A percentile compares a stretch with the other conserved stretches of the same genome.
These are phyloP conservation scores for Sapayoa aenigma DNA, from an alignment of 2,113 vertebrate species.

Conservation along the genomic window DNA sequence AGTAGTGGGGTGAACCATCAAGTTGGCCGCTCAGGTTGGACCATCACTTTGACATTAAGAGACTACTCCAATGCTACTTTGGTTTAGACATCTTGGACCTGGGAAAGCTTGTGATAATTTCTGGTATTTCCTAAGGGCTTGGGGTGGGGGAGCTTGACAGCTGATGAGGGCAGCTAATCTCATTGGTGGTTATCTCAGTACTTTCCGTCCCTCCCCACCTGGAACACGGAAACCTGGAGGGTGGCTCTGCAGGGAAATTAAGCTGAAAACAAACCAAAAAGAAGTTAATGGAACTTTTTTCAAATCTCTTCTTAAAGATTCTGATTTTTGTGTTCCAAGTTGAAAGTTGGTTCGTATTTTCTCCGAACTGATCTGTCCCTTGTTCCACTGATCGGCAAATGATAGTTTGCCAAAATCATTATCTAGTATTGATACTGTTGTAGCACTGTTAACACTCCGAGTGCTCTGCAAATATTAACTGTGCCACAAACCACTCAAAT, in stretches of 20 bases:
- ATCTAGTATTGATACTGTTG: constrained; percentile 61
- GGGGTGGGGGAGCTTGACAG: constrained; percentile 38
- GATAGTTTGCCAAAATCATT: constrained; percentile 56
- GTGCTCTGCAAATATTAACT: constrained; percentile 67
- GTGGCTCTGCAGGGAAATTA: constrained; percentile 64
- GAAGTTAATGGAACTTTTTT: constrained; percentile 68
- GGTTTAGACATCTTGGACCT: constrained; percentile 65
- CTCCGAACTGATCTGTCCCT: constrained; percentile 55
- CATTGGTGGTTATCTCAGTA: constrained; percentile 41
- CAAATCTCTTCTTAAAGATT: constrained; percentile 67
- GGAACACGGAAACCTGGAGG: constrained; percentile 62
- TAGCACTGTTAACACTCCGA: constrained; percentile 54
- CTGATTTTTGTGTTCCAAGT: constrained; percentile 61
- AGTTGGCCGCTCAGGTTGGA: constrained; percentile 70
- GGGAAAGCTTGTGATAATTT: constrained; percentile 59
- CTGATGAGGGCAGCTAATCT: constrained; percentile 48
- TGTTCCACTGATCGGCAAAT: constrained; percentile 54
- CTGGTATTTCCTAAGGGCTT: constrained; percentile 68
- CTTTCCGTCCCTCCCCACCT: constrained; percentile 54
- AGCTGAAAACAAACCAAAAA: constrained; percentile 72
- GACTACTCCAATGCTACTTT: constrained; percentile 71
- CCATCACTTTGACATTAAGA: constrained; percentile 63
- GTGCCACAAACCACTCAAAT: constrained; percentile 65
- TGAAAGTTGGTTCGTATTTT: constrained; percentile 57
- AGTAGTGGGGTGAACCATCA: constrained; percentile 63